Conservation (phyloP, 1,140 invertebrate species). For the Diorhabda carinulata region DNA sequence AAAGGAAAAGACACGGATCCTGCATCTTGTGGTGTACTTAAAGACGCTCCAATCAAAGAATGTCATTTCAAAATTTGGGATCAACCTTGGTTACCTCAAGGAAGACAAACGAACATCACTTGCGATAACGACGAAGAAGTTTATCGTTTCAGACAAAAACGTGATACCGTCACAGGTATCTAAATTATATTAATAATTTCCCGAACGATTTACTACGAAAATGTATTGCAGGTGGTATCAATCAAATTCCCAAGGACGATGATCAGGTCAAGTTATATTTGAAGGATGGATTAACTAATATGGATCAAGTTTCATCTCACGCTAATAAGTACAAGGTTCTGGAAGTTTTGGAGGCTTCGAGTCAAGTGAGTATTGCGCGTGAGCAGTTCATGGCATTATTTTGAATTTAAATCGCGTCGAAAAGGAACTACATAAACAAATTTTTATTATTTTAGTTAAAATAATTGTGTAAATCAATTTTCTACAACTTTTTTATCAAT, state of each 20-base stretch:
- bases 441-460: too few relatives aligned
- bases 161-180: background rate
- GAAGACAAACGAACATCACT: conserved; percentile 49
- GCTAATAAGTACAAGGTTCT: conserved; percentile 21
- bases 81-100: conserved; percentile 27
- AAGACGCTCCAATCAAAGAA: conserved; percentile 8
- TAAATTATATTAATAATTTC: too few relatives aligned
- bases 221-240: conserved; percentile 5
- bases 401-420: too few relatives aligned
- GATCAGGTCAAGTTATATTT: conserved; percentile 17
- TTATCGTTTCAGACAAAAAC: conserved; percentile 18
- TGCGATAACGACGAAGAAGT: conserved; percentile 46
- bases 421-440: too few relatives aligned
- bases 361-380: conserved; percentile 15
- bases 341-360: conserved; percentile 18
- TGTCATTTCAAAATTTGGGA: conserved; percentile 31
- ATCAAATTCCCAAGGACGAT: conserved; percentile 8
- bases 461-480: too few relatives aligned
- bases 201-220: too few relatives aligned
- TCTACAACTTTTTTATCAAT: too few relatives aligned
- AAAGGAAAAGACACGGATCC: background rate
- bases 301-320: conserved; percentile 22
- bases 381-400: too few relatives aligned
- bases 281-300: conserved; percentile 17
- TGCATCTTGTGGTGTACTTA: conserved; percentile 16